Conservation (phyloP, 2,888 invertebrate species). For the Aromia moschata region DNA sequence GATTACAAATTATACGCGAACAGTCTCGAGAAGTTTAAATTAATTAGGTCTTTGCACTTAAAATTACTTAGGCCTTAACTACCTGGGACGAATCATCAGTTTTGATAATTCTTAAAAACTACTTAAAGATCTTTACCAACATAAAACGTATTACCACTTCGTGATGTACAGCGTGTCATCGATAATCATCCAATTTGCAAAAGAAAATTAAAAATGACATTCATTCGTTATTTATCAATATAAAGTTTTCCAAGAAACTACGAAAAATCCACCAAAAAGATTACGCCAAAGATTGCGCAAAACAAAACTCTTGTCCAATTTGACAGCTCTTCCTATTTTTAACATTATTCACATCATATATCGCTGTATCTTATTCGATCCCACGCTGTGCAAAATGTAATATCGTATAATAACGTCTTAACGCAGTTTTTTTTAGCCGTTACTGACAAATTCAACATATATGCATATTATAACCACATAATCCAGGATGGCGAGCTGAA, state of each 20-base stretch:
- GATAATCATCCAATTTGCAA: not conserved
- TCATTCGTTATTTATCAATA: no score
- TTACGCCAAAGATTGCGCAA: no score
- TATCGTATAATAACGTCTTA: constrained; percentile 14
- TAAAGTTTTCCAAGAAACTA: no score
- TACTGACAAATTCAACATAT: not conserved
- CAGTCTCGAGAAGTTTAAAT: constrained; percentile 23
- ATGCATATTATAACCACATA: no score
- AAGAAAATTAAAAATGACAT: no score
- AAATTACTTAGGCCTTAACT: constrained; percentile 31
- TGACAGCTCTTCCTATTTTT: no score
- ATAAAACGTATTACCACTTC: constrained; percentile 12
- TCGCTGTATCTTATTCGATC: no score
- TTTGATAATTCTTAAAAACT: constrained; percentile 27
- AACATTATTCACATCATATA: no score
- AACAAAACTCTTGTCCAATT: no score
- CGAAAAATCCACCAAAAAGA: no score
- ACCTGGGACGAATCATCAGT: constrained; percentile 27
- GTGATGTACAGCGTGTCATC: constrained; percentile 13
- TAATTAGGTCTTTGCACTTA: constrained; percentile 14
- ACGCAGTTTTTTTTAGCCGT: constrained; percentile 2
- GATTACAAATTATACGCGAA: constrained; percentile 3
- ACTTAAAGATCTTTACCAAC: constrained; percentile 28
- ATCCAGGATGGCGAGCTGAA: no score
- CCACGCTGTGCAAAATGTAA: constrained; percentile 20